Percentiles rank a stretch among this genome's conserved stretches.
These are phyloP conservation scores for Agapetus fuscipes DNA, from an alignment of 2,888 invertebrate genomes.

Conservation along the genomic window DNA sequence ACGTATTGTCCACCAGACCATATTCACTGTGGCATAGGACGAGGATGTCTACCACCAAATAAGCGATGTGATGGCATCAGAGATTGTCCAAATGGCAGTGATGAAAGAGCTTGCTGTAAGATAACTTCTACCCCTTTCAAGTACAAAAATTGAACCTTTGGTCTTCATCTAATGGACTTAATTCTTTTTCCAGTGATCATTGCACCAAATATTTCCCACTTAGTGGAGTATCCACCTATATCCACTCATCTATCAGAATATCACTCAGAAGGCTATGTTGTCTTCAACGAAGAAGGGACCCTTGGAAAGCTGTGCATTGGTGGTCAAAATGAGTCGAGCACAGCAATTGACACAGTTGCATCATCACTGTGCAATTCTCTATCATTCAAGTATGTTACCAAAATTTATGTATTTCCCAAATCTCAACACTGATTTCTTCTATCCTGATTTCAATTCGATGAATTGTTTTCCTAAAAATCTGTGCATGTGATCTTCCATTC, in stretches of 20 bases:
- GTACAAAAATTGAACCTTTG: not conserved
- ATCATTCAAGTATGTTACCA: slow-evolving; percentile 58
- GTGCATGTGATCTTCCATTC: too few species aligned
- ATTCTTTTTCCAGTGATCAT: slow-evolving; percentile 59
- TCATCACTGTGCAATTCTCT: slow-evolving; percentile 68
- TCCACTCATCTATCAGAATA: slow-evolving; percentile 63
- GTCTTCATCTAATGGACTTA: not conserved
- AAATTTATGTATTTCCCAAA: slow-evolving; percentile 1
- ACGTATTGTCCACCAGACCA: slow-evolving; percentile 64
- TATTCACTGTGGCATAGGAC: slow-evolving; percentile 71
- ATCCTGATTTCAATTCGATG: too few species aligned
- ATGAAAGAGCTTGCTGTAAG: slow-evolving; percentile 80
- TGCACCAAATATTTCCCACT: slow-evolving; percentile 56
- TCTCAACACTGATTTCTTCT: too few species aligned
- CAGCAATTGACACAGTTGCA: slow-evolving; percentile 59
- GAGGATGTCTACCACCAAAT: slow-evolving; percentile 60
- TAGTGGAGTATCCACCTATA: slow-evolving; percentile 52
- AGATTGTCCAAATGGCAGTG: slow-evolving; percentile 81
- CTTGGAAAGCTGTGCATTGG: slow-evolving; percentile 75
- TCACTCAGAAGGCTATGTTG: slow-evolving; percentile 68
- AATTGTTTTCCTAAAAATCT: too few species aligned
- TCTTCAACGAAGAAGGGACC: slow-evolving; percentile 75
- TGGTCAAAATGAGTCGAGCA: slow-evolving; percentile 56
- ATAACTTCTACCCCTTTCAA: slow-evolving; percentile 23
- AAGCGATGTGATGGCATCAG: slow-evolving; percentile 72